phyloP scores from a whole-genome alignment of 2,888 invertebrate genomes.

The Priapulus caudatus region DNA sequence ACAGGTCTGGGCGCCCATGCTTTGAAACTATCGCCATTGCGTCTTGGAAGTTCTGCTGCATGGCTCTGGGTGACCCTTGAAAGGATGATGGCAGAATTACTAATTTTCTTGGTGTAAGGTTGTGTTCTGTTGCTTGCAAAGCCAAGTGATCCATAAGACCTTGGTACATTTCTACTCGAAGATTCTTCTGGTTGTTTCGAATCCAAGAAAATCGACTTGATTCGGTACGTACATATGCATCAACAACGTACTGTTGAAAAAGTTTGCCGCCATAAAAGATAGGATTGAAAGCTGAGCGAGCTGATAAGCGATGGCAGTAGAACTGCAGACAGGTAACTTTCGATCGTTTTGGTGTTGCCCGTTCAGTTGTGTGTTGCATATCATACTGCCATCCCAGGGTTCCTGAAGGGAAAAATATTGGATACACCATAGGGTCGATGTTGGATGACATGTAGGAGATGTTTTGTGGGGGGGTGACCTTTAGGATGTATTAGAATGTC shows the following conservation, averaged over 20 bases:
- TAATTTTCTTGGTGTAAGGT: constrained; percentile 2
- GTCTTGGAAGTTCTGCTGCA: background rate
- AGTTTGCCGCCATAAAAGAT: background rate
- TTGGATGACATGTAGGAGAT: background rate
- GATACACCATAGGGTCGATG: constrained; percentile 5
- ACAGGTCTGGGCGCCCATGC: background rate
- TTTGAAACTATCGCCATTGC: constrained; percentile 1
- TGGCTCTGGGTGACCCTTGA: background rate
- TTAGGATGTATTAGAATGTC: constrained; percentile 17
- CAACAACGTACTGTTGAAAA: background rate
- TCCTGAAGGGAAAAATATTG: constrained; percentile 2
- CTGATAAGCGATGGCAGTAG: background rate
- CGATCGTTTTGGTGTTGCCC: background rate
- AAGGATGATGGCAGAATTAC: constrained; percentile 5
- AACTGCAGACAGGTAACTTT: background rate
- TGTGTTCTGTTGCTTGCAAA: background rate
- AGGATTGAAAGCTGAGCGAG: background rate
- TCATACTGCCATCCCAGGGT: background rate
- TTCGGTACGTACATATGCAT: constrained; percentile 4
- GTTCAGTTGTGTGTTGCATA: background rate
- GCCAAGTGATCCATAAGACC: background rate
- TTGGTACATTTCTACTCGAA: constrained; percentile 5
- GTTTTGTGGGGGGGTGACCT: background rate
- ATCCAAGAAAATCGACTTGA: background rate
- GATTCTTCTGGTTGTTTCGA: constrained; percentile 2